phyloP scores from a whole-genome alignment of 2,113 vertebrate genomes.

The Excalfactoria chinensis region DNA sequence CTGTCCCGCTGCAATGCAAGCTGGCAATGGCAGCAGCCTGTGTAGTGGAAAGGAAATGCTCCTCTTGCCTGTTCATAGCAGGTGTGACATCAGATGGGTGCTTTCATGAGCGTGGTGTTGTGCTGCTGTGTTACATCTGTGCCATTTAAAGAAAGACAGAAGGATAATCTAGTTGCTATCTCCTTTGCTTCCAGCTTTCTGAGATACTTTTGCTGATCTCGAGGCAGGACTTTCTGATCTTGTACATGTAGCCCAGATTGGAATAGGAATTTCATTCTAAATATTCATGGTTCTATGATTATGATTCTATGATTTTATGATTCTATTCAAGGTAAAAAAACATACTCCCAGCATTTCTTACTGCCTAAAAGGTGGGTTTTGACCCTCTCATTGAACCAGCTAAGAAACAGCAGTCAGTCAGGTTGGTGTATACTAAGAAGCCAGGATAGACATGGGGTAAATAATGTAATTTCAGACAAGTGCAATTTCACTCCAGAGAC shows the following conservation, averaged over 20 bases:
- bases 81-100: background rate
- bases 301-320: too few species aligned
- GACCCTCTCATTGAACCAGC: background rate
- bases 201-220: background rate
- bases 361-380: background rate
- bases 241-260: background rate
- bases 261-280: background rate
- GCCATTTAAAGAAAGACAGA: background rate
- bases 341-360: background rate
- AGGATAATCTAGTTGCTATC: background rate
- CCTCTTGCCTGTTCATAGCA: background rate
- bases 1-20: rapidly evolving
- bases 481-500: background rate
- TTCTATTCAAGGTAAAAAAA: too few species aligned
- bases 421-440: background rate
- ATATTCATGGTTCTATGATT: background rate
- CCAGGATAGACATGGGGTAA: background rate
- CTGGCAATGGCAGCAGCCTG: background rate
- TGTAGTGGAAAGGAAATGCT: background rate
- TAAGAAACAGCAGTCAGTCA: background rate
- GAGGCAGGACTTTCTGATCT: background rate
- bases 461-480: background rate
- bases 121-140: background rate
- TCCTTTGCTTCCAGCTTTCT: background rate
- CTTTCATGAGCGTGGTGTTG: background rate